Evolutionary conservation across 2,113 vertebrate genomes (phyloP).

Genomic region (Eptesicus fuscus): DNA sequence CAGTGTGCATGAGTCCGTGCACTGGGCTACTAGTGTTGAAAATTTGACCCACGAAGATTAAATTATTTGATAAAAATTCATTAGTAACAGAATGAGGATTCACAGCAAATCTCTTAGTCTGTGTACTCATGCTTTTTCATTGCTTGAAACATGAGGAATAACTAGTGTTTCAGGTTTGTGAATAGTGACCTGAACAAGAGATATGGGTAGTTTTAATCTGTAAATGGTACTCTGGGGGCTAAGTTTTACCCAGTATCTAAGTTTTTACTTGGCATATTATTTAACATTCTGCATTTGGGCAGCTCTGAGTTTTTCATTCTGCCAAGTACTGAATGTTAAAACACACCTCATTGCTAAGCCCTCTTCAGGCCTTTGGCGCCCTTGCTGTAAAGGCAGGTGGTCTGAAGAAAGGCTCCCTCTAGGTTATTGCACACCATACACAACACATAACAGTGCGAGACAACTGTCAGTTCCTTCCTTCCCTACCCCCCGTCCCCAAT

Average conservation of each 20-base stretch:
- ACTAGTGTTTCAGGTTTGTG: background rate
- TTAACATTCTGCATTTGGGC: conserved; percentile 36
- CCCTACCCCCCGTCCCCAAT: background rate
- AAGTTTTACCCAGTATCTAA: background rate
- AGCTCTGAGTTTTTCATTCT: conserved; percentile 42
- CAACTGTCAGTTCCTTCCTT: conserved; percentile 66
- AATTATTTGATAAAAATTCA: conserved; percentile 10
- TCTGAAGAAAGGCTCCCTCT: conserved; percentile 68
- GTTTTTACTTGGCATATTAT: conserved; percentile 21
- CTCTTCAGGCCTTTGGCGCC: conserved; percentile 66
- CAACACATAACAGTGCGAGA: conserved; percentile 54
- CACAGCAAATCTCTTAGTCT: background rate
- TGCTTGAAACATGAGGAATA: background rate
- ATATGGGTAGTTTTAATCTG: background rate
- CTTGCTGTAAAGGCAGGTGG: conserved; percentile 74
- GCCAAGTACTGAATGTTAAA: conserved; percentile 70
- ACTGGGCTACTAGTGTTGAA: background rate
- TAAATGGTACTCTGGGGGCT: background rate
- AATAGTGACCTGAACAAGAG: background rate
- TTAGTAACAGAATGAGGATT: background rate
- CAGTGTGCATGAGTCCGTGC: no score
- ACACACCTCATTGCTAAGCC: conserved; percentile 56
- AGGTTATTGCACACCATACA: conserved; percentile 62
- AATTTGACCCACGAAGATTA: background rate
- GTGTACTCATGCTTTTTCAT: background rate